Conservation (phyloP, 1,140 invertebrate species). For the Pinna nobilis region DNA sequence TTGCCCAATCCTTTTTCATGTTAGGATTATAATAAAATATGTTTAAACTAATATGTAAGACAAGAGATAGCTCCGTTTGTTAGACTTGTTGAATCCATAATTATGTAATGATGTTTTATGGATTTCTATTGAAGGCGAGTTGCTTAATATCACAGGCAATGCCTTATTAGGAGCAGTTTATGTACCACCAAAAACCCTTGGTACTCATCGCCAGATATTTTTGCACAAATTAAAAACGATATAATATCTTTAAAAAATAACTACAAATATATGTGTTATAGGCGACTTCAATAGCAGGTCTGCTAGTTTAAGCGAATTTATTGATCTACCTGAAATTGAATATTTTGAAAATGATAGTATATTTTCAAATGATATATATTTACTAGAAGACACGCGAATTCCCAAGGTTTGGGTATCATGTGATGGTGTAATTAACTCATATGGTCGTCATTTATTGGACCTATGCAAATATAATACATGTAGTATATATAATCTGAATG, state of each 20-base stretch:
- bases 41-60: too few species aligned
- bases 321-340: not conserved
- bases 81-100: too few species aligned
- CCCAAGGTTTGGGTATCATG: not conserved
- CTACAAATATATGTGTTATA: not conserved
- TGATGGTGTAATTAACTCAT: not conserved
- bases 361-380: conserved; percentile 2
- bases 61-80: too few species aligned
- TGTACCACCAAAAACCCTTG: not conserved
- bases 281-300: not conserved
- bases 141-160: too few species aligned
- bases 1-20: too few species aligned
- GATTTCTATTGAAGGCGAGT: too few species aligned
- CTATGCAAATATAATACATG: not conserved
- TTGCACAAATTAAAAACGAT: not conserved
- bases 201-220: not conserved
- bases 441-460: not conserved
- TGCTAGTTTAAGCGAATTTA: not conserved
- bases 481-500: too few species aligned
- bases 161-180: too few species aligned
- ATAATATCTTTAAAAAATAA: not conserved
- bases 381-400: not conserved
- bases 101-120: too few species aligned
- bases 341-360: too few species aligned
- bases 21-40: too few species aligned